Conservation (phyloP, 92 coral and sea anemone genomes). For the Anthopleura xanthogrammica region DNA sequence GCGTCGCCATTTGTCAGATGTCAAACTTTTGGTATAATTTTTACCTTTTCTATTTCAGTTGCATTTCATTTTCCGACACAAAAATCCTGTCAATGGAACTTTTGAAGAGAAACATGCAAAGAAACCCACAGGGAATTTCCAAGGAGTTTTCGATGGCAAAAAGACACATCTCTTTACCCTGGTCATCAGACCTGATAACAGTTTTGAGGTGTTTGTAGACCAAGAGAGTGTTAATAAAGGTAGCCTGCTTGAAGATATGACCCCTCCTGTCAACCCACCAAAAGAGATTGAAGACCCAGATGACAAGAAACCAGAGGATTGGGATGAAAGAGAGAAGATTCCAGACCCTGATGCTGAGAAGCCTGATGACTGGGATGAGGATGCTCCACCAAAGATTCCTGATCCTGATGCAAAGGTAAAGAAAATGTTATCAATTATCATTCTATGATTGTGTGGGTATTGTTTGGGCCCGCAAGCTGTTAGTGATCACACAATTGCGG, state of each 20-base stretch:
- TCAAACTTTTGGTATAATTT: not conserved
- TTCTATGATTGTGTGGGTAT: no score
- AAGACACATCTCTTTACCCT: constrained; percentile 91
- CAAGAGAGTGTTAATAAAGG: constrained; percentile 81
- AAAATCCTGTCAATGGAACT: constrained; percentile 80
- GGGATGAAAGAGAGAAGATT: constrained; percentile 99
- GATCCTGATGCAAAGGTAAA: constrained; percentile 79
- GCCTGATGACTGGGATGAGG: constrained; percentile 99
- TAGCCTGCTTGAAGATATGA: constrained; percentile 80
- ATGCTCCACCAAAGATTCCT: constrained; percentile 92
- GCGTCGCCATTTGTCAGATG: no score
- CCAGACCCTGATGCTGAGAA: constrained; percentile 99
- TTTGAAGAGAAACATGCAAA: constrained; percentile 96
- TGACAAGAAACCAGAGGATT: constrained; percentile 92
- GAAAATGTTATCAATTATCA: constrained; percentile 27
- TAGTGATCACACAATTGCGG: no score
- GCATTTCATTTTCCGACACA: constrained; percentile 97
- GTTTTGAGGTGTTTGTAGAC: constrained; percentile 87
- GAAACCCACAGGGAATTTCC: constrained; percentile 96
- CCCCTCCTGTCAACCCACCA: constrained; percentile 93
- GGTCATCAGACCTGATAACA: constrained; percentile 82
- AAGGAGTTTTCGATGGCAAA: constrained; percentile 95
- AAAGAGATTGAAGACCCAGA: constrained; percentile 91
- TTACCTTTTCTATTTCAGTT: constrained; percentile 48
- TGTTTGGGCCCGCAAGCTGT: no score